These are phyloP conservation scores for Craniophora ligustri DNA, from an alignment of 2,888 invertebrate species.

Conservation along the genomic window DNA sequence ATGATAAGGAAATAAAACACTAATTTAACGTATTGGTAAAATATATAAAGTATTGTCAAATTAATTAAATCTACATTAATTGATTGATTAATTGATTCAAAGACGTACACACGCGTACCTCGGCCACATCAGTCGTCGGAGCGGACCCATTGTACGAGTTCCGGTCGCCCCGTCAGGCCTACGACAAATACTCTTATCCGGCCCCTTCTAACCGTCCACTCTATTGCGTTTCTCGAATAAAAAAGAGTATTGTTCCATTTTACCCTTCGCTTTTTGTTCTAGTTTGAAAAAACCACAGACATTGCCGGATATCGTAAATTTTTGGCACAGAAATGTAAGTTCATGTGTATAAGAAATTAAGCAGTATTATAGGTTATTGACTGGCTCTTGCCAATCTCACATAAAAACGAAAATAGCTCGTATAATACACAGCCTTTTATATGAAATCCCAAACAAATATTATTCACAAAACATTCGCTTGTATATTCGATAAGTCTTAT, in stretches of 20 bases:
- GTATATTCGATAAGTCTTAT: conserved; percentile 28
- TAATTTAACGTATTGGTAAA: no score
- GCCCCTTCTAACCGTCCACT: conserved; percentile 20
- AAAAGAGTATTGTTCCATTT: neutral
- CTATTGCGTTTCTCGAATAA: conserved; percentile 9
- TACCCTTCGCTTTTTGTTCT: neutral
- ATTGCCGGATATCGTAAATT: neutral
- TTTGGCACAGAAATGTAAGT: neutral
- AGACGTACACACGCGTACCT: conserved; percentile 15
- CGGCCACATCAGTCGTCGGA: conserved; percentile 25
- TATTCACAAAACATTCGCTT: conserved; percentile 17
- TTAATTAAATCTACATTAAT: neutral
- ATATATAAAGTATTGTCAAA: no score
- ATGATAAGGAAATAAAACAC: no score
- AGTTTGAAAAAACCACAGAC: neutral
- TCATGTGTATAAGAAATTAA: no score
- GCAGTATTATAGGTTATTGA: neutral
- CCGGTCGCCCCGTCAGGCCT: conserved; percentile 42
- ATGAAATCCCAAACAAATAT: conserved; percentile 22
- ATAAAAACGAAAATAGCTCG: conserved; percentile 4
- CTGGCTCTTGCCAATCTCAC: neutral
- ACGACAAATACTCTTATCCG: conserved; percentile 54
- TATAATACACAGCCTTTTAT: neutral
- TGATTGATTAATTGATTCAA: neutral
- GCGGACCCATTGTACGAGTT: conserved; percentile 45